phyloP scores from a whole-genome alignment of 2,888 invertebrate species.

The Drosophila seclusa region DNA sequence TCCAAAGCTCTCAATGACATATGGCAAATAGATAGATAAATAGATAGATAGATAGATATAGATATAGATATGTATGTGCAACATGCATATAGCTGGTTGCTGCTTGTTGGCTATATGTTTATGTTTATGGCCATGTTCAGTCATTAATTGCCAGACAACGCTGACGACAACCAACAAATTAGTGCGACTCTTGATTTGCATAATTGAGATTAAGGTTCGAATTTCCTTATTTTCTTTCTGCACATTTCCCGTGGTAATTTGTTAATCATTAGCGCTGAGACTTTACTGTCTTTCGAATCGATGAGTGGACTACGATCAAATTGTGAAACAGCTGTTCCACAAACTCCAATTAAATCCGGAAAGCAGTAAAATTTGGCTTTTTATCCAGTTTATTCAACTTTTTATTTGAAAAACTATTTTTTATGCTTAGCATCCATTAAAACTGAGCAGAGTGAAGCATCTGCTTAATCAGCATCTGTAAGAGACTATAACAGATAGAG shows the following conservation, averaged over 20 bases:
- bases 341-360: neutral
- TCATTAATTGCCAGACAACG: constrained; percentile 60
- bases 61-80: neutral
- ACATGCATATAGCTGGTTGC: constrained; percentile 25
- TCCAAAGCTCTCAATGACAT: constrained; percentile 52
- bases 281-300: neutral
- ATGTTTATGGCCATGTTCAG: constrained; percentile 65
- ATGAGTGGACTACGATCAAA: neutral
- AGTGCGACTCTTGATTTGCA: constrained; percentile 70
- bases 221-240: constrained; percentile 19
- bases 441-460: neutral
- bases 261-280: constrained; percentile 38
- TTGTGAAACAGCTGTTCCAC: neutral
- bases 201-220: constrained; percentile 64
- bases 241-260: constrained; percentile 24
- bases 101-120: neutral
- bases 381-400: neutral
- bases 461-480: neutral
- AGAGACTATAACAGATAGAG: neutral
- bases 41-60: neutral
- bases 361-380: neutral
- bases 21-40: constrained; percentile 28
- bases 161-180: constrained; percentile 75
- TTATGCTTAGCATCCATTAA: neutral
- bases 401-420: neutral